phyloP scores from a whole-genome alignment of 2,113 vertebrate genomes.

The Mesocricetus auratus region DNA sequence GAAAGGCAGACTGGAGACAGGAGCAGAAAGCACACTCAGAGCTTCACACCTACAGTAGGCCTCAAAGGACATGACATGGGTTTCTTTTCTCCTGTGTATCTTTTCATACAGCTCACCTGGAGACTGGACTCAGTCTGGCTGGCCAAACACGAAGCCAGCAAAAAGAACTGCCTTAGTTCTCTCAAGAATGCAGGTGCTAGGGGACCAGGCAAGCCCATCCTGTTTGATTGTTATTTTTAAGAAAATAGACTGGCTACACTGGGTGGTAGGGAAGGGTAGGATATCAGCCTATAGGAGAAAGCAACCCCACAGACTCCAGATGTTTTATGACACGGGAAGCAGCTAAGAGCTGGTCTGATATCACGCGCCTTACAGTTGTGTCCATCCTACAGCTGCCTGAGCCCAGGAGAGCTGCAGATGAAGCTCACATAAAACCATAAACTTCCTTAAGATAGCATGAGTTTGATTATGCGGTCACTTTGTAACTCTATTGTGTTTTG shows the following conservation, averaged over 20 bases:
- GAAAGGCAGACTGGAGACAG: background rate
- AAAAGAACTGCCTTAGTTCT: background rate
- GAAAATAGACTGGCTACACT: background rate
- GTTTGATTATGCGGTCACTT: background rate
- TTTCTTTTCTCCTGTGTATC: background rate
- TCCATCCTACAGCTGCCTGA: background rate
- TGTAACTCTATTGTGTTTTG: background rate
- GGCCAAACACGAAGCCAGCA: background rate
- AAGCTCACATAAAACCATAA: background rate
- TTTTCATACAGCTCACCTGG: no score
- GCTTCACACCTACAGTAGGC: no score
- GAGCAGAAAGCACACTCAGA: background rate
- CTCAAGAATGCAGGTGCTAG: background rate
- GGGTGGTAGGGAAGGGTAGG: accelerated
- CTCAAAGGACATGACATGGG: no score
- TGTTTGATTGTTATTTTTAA: background rate
- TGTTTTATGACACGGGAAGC: background rate
- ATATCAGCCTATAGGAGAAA: no score
- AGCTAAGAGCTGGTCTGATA: background rate
- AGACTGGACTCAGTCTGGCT: accelerated
- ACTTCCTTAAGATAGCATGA: background rate
- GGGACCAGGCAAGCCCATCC: background rate
- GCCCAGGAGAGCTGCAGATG: background rate
- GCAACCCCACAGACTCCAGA: no score
- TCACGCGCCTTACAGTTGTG: background rate